Base-by-base conservation (phyloP, 2,113 vertebrate species). In the Microcebus jonahi region DNA sequence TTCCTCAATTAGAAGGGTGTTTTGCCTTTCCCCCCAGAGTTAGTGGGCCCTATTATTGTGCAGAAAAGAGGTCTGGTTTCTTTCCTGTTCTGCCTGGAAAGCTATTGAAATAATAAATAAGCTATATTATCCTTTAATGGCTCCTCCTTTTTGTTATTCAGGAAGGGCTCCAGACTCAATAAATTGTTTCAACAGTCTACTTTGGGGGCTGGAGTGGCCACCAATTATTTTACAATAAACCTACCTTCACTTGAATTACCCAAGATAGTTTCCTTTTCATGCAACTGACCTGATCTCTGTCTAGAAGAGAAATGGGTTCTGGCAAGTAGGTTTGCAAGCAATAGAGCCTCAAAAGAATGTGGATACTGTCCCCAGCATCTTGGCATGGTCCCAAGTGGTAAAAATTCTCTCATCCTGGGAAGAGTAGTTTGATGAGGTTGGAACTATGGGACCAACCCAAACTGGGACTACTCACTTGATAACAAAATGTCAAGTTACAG, bases 1-100 rank as follows among this genome's bases (percentile, higher is more conserved):
- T 97, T 97, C 96, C 88, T 97, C 97, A 97, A 98, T 98, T 98
- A 98, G 89, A 94, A 95, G 36, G 57, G 48, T n/a, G 5, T 88
- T 65, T 96, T n/a, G 65, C 57, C 45, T 97, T 93, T 97, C 27
- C 34, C 75, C 75, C 68, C 63, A 92, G 71, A 71, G 87, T 95
- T 95, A 97, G 91, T 31, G 53, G 71, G 83, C 15, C 61, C 84
- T 83, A 96, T 97, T 97, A 97, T 67, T 91, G 94, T 93, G 31
- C 75, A 95, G 89, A 93, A 95, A 77, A 86, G 71, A 95, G 96
- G 94, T 97, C 97, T 98, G 94, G 95, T 98, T 97, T 97, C 96
- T 97, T 97, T 97, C 96, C 96, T 98, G 96, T 31, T 96, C 70
- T 81, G 80, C 90, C 67, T 93, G 75, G 39, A 27, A 98, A 96